These are phyloP conservation scores for Adelphocoris suturalis DNA, from an alignment of 2,888 invertebrate genomes.

Conservation along the genomic window DNA sequence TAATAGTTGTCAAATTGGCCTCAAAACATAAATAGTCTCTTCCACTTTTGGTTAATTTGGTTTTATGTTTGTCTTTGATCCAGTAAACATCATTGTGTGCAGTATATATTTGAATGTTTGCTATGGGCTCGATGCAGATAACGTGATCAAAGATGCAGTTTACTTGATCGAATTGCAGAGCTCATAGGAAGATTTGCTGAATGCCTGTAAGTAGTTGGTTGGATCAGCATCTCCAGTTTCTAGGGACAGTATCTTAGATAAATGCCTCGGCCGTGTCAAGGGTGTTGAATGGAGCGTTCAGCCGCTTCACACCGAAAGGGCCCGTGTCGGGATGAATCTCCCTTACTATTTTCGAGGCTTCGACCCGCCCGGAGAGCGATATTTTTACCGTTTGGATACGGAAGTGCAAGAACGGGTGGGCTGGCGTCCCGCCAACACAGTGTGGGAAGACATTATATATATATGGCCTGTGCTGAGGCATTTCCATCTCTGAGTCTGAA, in stretches of 20 bases:
- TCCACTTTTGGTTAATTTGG: too few relatives aligned
- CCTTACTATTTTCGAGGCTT: constrained; percentile 9
- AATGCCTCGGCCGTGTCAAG: neutral
- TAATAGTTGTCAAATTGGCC: too few relatives aligned
- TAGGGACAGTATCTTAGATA: neutral
- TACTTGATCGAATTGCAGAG: too few relatives aligned
- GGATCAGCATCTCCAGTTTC: too few relatives aligned
- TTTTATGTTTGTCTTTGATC: too few relatives aligned
- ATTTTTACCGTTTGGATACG: constrained; percentile 62
- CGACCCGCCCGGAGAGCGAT: constrained; percentile 13
- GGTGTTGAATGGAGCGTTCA: constrained; percentile 10
- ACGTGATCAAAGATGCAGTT: too few relatives aligned
- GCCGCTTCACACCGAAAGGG: neutral
- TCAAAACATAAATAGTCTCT: too few relatives aligned
- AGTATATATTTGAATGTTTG: too few relatives aligned
- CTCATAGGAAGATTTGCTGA: too few relatives aligned
- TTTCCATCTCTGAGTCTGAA: constrained; percentile 26
- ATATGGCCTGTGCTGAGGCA: constrained; percentile 33
- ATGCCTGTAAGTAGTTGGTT: too few relatives aligned
- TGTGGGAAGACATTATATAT: constrained; percentile 57
- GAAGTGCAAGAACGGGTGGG: constrained; percentile 58
- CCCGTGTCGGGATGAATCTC: constrained; percentile 40
- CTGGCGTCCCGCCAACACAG: constrained; percentile 36
- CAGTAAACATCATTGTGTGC: too few relatives aligned
- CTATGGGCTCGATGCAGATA: too few relatives aligned